Evolutionary conservation across 2,797 vertebrate genomes (phyloP).

Genomic region (Gallinago stenura): DNA sequence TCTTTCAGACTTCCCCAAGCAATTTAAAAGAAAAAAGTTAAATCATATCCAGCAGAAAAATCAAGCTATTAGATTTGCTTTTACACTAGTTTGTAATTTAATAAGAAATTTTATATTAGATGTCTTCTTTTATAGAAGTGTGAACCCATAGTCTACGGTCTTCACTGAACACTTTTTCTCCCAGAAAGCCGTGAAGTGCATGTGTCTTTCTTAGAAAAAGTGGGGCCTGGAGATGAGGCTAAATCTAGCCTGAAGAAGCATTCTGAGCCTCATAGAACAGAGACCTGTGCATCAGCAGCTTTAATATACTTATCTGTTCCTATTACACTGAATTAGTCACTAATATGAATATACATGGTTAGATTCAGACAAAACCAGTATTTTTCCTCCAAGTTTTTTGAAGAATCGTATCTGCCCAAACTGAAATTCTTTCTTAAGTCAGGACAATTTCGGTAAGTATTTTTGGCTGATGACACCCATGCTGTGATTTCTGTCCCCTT

Average conservation of each 20-base stretch:
- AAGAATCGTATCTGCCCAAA: not conserved
- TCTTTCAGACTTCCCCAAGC: not conserved
- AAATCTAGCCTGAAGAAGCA: not conserved
- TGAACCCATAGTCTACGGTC: fast-evolving
- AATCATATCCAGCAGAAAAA: not conserved
- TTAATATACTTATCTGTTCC: not conserved
- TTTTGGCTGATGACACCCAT: not conserved
- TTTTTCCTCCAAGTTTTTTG: not conserved
- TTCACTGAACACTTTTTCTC: not conserved
- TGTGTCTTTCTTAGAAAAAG: not conserved
- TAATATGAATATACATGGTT: not conserved
- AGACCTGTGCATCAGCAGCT: not conserved
- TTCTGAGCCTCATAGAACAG: not conserved
- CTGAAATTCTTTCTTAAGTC: not conserved
- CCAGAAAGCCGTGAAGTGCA: not conserved
- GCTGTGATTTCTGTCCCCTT: not conserved
- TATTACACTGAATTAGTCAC: not conserved
- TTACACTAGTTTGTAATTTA: not conserved
- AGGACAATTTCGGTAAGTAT: not conserved
- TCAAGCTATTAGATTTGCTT: not conserved
- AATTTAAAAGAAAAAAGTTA: not conserved
- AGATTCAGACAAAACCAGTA: not conserved
- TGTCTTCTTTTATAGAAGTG: not conserved
- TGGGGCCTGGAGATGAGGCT: not conserved
- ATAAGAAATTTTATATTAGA: not conserved